These are phyloP conservation scores for Coranthus polyacanthus DNA, from an alignment of 2,797 vertebrate genomes.

Conservation along the genomic window DNA sequence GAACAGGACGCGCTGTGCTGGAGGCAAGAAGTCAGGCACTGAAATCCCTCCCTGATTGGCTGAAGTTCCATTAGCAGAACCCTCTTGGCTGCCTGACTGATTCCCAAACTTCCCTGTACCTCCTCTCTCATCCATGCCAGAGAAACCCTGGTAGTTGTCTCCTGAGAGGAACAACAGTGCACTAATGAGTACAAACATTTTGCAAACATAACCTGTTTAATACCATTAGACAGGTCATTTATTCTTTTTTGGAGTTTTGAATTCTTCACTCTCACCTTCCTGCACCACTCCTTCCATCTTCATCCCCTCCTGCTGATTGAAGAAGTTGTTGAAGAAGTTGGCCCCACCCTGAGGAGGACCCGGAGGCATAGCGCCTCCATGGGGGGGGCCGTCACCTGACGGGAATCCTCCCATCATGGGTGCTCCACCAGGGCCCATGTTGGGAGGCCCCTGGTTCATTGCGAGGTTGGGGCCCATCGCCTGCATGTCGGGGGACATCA, in stretches of 20 bases:
- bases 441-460: constrained; percentile 88
- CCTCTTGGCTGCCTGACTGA: constrained; percentile 74
- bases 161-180: constrained; percentile 53
- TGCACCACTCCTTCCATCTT: constrained; percentile 86
- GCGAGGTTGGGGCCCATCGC: constrained; percentile 87
- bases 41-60: constrained; percentile 80
- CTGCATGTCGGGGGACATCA: constrained; percentile 86
- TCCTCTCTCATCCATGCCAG: constrained; percentile 80
- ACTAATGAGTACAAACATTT: constrained; percentile 3
- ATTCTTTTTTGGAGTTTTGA: not conserved
- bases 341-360: constrained; percentile 84
- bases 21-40: constrained; percentile 94
- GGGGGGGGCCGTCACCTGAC: constrained; percentile 84
- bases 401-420: constrained; percentile 91
- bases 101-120: constrained; percentile 72
- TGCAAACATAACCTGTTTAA: not conserved
- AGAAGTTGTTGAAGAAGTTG: constrained; percentile 92
- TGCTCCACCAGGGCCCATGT: constrained; percentile 85
- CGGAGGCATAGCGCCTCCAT: constrained; percentile 85
- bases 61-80: constrained; percentile 69
- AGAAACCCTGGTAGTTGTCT: constrained; percentile 88
- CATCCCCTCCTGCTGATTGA: constrained; percentile 89
- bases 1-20: constrained; percentile 93
- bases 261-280: constrained; percentile 80
- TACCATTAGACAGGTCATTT: too few relatives aligned